Conservation (phyloP, 92 coral and sea anemone genomes). For the Galaxea fascicularis region DNA sequence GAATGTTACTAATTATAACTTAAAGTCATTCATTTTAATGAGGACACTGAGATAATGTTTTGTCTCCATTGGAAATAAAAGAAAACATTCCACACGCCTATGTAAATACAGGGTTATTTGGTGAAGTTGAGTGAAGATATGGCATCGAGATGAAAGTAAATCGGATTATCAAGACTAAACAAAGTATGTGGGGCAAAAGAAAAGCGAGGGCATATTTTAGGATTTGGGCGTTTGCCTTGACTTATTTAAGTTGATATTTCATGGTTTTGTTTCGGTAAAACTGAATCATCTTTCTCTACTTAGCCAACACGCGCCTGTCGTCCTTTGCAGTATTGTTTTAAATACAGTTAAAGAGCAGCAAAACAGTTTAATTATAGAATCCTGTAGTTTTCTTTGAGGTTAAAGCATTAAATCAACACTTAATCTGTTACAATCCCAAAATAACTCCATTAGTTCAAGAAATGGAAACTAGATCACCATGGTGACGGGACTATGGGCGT, state of each 20-base stretch:
- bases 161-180: not conserved
- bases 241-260: not conserved
- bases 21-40: constrained; percentile 30
- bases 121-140: not conserved
- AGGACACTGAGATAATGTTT: constrained; percentile 22
- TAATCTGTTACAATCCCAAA: not conserved
- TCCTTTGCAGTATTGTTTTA: not conserved
- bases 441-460: not conserved
- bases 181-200: not conserved
- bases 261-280: not conserved
- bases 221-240: not conserved
- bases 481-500: not conserved
- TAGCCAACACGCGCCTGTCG: not conserved
- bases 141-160: not conserved
- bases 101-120: not conserved
- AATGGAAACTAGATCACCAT: not conserved
- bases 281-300: not conserved
- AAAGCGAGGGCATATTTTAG: not conserved
- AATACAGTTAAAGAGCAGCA: not conserved
- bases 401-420: not conserved
- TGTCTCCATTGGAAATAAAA: constrained; percentile 21
- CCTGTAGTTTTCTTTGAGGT: not conserved
- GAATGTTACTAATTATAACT: not conserved
- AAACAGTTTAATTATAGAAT: not conserved
- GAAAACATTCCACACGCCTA: constrained; percentile 16